Base-by-base conservation (phyloP, 35 echinoderm and acorn worm genomes). In the Patiria miniata region DNA sequence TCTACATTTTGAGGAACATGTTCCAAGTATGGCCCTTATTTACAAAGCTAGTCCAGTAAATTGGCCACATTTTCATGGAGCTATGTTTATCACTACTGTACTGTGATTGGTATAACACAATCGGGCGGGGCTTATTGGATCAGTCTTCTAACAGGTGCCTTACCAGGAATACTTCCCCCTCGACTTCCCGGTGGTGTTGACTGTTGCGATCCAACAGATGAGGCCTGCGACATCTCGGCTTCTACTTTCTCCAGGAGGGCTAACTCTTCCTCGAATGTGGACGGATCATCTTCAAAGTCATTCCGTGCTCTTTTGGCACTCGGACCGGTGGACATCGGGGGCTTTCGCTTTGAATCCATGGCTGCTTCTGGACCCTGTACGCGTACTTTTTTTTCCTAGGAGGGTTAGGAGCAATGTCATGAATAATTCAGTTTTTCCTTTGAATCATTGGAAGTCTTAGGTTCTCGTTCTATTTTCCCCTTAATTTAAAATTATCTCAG, bases 251-350 rank as follows among this genome's bases (percentile, higher is more conserved):
- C 88, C 39, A 97, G 56, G 5, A 81, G 69, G 3, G 95, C 95
- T 32, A 97, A 39, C 54, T 97, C 95, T 81, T 94, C 95, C 79
- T 97, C 95, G 79, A 97, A 97, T 2, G 85, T 68, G 6, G 92
- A 94, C 6, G 91, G 88, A 55, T 97, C 95, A 29, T 91, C 82
- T 7, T 94, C 85, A 79, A 89, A 85, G 44, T 97, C 91, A 32
- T 78, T 77, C 16, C 68, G 23, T 23, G 91, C 32, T 33, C 57
- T 86, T 77, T 88, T 97, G 19, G 89, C 36, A 51, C 88, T 91
- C 32, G 92, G 88, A 7, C 86, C 86, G 18, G 80, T 30, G 15
- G 39, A 33, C 1, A 33, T 14, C 18, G 29, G 47, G 9, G 47
- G 80, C 47, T 82, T 50, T 15, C 80, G 80, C 33, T 82, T 82